A percentile compares a stretch with the other conserved stretches of the same genome.
These are phyloP conservation scores for Halichoeres trimaculatus DNA, from an alignment of 2,113 vertebrate genomes.

Conservation along the genomic window DNA sequence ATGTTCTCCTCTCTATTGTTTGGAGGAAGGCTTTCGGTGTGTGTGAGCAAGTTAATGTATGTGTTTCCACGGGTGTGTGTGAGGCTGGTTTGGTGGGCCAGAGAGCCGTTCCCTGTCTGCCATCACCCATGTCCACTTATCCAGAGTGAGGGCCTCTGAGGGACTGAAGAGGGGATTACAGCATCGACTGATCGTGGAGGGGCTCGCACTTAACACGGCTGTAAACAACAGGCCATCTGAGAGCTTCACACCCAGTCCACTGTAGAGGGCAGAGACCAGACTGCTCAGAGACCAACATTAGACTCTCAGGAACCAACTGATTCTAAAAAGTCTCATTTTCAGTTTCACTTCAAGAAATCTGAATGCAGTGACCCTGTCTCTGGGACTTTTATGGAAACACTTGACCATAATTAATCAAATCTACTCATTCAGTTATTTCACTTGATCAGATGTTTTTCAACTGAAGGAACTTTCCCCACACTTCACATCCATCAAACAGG, in stretches of 20 bases:
- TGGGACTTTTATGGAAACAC: too few species aligned
- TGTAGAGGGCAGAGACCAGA: constrained; percentile 60
- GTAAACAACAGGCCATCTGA: constrained; percentile 79
- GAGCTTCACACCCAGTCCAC: constrained; percentile 47
- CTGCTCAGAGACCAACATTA: too few species aligned
- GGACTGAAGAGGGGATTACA: constrained; percentile 82
- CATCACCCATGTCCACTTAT: constrained; percentile 80
- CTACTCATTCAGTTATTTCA: too few species aligned
- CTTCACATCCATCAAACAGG: too few species aligned
- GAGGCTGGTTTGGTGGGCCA: constrained; percentile 45
- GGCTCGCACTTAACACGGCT: constrained; percentile 77
- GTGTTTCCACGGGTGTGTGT: constrained; percentile 2
- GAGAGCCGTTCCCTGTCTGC: constrained; percentile 75
- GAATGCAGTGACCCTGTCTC: too few species aligned
- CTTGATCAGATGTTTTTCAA: too few species aligned
- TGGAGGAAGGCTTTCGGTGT: neutral
- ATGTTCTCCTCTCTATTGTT: constrained; percentile 17
- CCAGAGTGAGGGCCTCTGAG: constrained; percentile 73
- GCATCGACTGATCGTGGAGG: constrained; percentile 78
- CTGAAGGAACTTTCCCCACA: too few species aligned
- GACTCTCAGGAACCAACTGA: too few species aligned
- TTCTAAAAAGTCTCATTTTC: too few species aligned
- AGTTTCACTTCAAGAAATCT: too few species aligned
- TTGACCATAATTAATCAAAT: too few species aligned
- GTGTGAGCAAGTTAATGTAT: neutral